phyloP scores from a whole-genome alignment of 2,888 invertebrate genomes.

The Xiphydria camelus region DNA sequence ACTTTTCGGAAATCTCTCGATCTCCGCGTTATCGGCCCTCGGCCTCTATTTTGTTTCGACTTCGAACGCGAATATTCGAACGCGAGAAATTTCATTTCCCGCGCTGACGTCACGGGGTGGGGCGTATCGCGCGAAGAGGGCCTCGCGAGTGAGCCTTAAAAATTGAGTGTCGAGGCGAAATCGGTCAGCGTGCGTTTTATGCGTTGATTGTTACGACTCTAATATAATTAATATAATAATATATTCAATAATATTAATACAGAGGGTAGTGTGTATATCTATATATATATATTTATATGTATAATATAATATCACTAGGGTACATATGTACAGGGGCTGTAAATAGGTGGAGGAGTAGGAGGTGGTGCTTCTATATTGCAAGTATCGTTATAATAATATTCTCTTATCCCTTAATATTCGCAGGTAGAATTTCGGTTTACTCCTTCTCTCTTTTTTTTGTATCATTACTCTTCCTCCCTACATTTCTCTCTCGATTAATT shows the following conservation, averaged over 20 bases:
- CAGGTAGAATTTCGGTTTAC: slow-evolving; percentile 21
- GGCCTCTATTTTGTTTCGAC: too few relatives aligned
- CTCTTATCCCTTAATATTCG: slow-evolving; percentile 24
- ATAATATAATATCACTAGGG: slow-evolving; percentile 56
- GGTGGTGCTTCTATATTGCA: slow-evolving; percentile 51
- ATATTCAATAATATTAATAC: slow-evolving; percentile 56
- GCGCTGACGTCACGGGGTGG: background rate
- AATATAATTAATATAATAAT: slow-evolving; percentile 53
- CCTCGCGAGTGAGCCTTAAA: too few relatives aligned
- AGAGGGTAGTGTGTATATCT: slow-evolving; percentile 42
- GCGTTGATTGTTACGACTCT: slow-evolving; percentile 37
- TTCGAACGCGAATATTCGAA: too few relatives aligned
- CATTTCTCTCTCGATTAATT: slow-evolving; percentile 6
- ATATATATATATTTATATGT: slow-evolving; percentile 37
- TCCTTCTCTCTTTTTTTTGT: slow-evolving; percentile 8
- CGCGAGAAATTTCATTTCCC: too few relatives aligned
- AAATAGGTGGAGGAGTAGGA: slow-evolving; percentile 48
- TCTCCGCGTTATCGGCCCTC: too few relatives aligned
- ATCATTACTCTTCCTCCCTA: slow-evolving; percentile 3
- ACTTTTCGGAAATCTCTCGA: too few relatives aligned
- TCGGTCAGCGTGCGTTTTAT: slow-evolving; percentile 38
- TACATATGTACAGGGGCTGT: slow-evolving; percentile 55
- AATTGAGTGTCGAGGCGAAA: slow-evolving; percentile 29
- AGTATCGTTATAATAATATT: slow-evolving; percentile 36
- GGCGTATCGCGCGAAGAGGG: background rate